phyloP scores from a whole-genome alignment of 2,888 invertebrate species.

The Drosophila setosimentum region DNA sequence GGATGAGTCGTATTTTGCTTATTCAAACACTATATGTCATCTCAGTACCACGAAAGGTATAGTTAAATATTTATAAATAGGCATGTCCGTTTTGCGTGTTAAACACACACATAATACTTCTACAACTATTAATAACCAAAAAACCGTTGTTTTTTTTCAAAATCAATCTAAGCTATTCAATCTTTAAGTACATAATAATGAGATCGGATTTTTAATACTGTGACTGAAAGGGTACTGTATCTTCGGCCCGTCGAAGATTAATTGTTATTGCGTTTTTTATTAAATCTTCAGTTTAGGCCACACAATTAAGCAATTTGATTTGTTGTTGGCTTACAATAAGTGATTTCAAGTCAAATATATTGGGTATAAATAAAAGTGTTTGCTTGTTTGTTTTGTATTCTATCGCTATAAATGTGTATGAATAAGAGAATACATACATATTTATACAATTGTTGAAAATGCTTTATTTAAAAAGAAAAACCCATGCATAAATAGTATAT shows the following conservation, averaged over 20 bases:
- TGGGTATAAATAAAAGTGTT: constrained; percentile 11
- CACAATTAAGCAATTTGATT: neutral
- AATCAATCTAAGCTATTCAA: neutral
- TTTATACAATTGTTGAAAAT: constrained; percentile 18
- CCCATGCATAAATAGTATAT: constrained; percentile 35
- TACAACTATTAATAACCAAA: neutral
- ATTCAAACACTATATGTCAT: constrained; percentile 2
- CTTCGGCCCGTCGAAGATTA: neutral
- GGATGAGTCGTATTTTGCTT: constrained; percentile 1
- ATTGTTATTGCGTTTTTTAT: neutral
- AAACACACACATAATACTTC: neutral
- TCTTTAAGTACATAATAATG: neutral
- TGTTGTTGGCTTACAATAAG: neutral
- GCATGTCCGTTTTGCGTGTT: neutral
- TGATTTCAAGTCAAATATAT: neutral
- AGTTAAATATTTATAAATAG: neutral
- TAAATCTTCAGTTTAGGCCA: neutral
- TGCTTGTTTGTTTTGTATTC: neutral
- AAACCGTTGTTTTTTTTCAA: neutral
- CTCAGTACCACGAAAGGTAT: constrained; percentile 2
- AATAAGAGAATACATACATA: constrained; percentile 20
- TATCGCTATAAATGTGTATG: constrained; percentile 11
- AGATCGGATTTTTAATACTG: neutral
- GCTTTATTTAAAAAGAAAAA: constrained; percentile 15
- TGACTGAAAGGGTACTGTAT: neutral